These are phyloP conservation scores for Auanema freiburgensis DNA, from an alignment of 2,888 invertebrate species.

Conservation along the genomic window DNA sequence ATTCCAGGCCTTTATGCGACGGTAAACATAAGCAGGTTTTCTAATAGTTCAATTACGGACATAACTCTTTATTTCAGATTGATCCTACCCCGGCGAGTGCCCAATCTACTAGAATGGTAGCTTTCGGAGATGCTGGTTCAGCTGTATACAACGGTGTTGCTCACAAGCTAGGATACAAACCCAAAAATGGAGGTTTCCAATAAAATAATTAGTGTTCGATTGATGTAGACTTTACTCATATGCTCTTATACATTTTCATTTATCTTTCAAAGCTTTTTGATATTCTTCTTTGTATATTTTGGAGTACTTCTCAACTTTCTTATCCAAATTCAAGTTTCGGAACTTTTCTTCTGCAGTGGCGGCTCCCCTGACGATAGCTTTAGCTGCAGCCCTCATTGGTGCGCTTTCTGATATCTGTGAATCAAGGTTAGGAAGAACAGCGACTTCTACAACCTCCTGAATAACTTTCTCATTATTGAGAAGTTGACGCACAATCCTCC, in stretches of 20 bases:
- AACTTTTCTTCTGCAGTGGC: conserved; percentile 36
- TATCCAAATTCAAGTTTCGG: conserved; percentile 26
- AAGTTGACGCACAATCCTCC: conserved; percentile 30
- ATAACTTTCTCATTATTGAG: conserved; percentile 44
- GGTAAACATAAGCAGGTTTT: conserved; percentile 78
- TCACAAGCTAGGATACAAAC: conserved; percentile 52
- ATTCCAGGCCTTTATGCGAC: conserved; percentile 91
- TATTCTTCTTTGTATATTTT: conserved; percentile 41
- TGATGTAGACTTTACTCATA: background rate
- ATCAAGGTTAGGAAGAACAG: background rate
- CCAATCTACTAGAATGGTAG: conserved; percentile 40
- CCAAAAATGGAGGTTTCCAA: conserved; percentile 55
- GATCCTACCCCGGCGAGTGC: conserved; percentile 34
- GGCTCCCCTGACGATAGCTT: conserved; percentile 38
- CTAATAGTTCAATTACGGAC: background rate
- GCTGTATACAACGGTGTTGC: conserved; percentile 61
- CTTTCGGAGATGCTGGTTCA: conserved; percentile 34
- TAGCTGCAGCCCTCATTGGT: conserved; percentile 37
- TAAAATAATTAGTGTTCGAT: conserved; percentile 11
- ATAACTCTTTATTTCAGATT: conserved; percentile 27
- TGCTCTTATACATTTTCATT: conserved; percentile 8
- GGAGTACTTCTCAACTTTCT: conserved; percentile 31
- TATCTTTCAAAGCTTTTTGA: conserved; percentile 41
- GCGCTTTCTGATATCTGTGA: conserved; percentile 41
- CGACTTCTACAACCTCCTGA: conserved; percentile 25